Conservation (phyloP, 2,113 vertebrate genomes). For the Manacus vitellinus region DNA sequence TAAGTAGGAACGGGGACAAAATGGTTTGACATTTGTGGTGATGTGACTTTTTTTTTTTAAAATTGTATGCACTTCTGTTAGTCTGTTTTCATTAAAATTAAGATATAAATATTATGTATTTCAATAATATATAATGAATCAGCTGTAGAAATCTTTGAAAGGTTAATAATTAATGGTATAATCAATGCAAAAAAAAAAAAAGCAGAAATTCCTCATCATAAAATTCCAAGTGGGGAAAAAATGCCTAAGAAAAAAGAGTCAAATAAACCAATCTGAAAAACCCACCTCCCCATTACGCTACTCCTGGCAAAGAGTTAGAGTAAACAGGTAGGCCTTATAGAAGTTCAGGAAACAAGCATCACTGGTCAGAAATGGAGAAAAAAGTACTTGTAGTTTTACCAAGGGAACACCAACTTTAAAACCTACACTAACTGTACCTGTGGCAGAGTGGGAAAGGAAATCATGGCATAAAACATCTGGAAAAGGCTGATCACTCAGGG, state of each 20-base stretch:
- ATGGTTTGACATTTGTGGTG: background rate
- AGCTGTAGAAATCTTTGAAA: background rate
- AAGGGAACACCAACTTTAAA: background rate
- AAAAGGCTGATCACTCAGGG: background rate
- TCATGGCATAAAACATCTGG: background rate
- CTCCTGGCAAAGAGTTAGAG: background rate
- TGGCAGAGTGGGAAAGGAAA: background rate
- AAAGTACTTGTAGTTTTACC: background rate
- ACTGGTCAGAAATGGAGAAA: background rate
- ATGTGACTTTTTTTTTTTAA: background rate
- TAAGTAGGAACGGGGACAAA: background rate
- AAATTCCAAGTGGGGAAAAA: background rate
- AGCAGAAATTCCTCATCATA: background rate
- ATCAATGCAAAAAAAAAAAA: background rate
- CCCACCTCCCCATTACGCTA: background rate
- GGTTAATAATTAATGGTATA: background rate
- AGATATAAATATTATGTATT: background rate
- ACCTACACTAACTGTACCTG: background rate
- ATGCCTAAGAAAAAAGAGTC: background rate
- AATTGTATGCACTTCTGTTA: background rate
- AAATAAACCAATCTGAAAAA: background rate
- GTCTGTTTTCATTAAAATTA: background rate
- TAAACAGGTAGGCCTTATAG: rapidly evolving
- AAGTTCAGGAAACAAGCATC: background rate
- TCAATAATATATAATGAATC: background rate